Conservation (phyloP, 2,888 invertebrate species). For the Papilio protenor region DNA sequence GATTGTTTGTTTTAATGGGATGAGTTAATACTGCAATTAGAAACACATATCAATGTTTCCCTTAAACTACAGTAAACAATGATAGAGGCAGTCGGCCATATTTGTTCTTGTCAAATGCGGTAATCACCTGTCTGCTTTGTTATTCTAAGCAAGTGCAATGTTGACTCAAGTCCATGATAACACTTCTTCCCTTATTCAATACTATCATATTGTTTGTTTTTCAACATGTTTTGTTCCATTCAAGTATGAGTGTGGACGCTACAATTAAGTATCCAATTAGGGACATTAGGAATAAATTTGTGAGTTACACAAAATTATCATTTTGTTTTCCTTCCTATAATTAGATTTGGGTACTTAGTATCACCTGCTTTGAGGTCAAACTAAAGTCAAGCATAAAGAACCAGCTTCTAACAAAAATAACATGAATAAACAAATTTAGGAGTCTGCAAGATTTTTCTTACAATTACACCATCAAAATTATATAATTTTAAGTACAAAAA, state of each 20-base stretch:
- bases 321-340: not conserved
- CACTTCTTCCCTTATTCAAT: constrained; percentile 20
- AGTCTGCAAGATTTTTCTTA: not conserved
- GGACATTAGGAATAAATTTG: not conserved
- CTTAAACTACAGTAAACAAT: constrained; percentile 27
- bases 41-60: constrained; percentile 16
- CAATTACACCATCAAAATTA: not conserved
- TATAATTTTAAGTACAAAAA: not conserved
- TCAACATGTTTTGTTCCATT: constrained; percentile 6
- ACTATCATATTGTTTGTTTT: constrained; percentile 18
- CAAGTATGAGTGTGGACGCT: not conserved
- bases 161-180: constrained; percentile 38
- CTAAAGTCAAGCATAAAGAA: not conserved
- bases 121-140: constrained; percentile 41
- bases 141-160: constrained; percentile 39
- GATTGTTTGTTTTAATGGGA: not conserved
- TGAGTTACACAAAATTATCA: not conserved
- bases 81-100: constrained; percentile 25
- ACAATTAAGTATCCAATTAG: not conserved
- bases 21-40: not conserved
- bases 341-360: not conserved
- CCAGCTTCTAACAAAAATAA: not conserved
- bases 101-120: constrained; percentile 41
- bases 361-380: not conserved
- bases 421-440: not conserved